These are phyloP conservation scores for Fulica atra DNA, from an alignment of 2,113 vertebrate genomes.

Conservation along the genomic window DNA sequence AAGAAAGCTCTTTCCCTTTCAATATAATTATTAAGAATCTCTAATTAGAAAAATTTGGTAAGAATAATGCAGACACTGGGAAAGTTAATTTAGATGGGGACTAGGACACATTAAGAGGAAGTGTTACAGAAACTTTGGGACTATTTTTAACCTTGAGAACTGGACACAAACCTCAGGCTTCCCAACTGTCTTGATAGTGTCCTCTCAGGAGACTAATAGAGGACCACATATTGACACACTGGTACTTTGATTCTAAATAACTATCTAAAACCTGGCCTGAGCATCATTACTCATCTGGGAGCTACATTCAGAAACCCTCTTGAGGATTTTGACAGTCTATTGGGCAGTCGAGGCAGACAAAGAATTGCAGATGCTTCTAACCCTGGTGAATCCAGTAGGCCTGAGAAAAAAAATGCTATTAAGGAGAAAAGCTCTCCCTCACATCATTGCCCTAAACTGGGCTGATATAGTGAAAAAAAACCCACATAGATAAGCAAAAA, in stretches of 20 bases:
- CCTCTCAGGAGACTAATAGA: background rate
- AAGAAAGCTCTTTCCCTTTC: background rate
- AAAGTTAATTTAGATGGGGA: background rate
- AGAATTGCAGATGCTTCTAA: slow-evolving; percentile 41
- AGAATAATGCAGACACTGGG: background rate
- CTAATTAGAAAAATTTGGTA: slow-evolving; percentile 4
- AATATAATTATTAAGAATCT: background rate
- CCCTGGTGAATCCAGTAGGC: slow-evolving; percentile 3
- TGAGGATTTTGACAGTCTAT: background rate
- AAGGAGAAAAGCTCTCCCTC: slow-evolving; percentile 24
- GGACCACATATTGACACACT: background rate
- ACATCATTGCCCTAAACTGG: background rate
- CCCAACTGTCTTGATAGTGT: background rate
- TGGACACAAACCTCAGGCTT: background rate
- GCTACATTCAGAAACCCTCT: background rate
- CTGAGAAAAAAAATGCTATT: background rate
- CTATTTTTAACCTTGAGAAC: slow-evolving; percentile 5
- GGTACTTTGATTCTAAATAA: slow-evolving; percentile 9
- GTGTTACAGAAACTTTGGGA: background rate
- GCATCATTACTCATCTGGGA: slow-evolving; percentile 45
- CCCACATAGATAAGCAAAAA: background rate
- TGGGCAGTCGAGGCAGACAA: slow-evolving; percentile 1
- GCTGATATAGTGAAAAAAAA: background rate
- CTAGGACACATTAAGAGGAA: background rate
- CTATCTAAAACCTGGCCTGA: background rate